Evolutionary conservation across 92 coral and sea anemone species (phyloP).

Genomic region (Parazoanthus darwini): DNA sequence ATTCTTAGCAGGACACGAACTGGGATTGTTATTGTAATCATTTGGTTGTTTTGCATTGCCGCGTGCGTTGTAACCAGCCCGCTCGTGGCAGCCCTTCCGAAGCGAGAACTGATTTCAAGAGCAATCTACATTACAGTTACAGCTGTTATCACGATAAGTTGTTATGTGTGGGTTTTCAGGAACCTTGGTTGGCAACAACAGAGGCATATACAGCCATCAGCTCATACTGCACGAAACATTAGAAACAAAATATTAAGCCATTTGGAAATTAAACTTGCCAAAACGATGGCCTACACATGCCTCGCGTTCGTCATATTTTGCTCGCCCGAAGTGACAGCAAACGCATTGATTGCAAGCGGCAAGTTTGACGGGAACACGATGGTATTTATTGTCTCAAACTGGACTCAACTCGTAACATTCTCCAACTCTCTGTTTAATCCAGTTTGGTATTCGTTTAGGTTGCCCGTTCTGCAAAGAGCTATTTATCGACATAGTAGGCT

Average conservation of each 20-base stretch:
- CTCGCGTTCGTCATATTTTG: neutral
- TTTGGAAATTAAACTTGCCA: neutral
- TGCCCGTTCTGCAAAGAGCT: too few relatives aligned
- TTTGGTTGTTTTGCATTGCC: slow-evolving; percentile 10
- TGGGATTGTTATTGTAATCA: neutral
- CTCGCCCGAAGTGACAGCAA: neutral
- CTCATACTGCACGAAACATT: neutral
- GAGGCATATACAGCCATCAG: neutral
- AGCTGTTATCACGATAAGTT: neutral
- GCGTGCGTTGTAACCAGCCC: neutral
- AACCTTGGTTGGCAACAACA: neutral
- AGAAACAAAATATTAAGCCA: neutral
- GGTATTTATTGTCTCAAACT: neutral
- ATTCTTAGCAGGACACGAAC: neutral
- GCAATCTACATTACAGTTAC: too few relatives aligned
- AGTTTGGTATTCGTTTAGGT: neutral
- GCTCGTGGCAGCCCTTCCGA: neutral
- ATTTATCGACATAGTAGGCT: too few relatives aligned
- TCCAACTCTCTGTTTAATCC: neutral
- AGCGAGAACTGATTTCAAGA: too few relatives aligned
- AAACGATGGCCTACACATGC: slow-evolving; percentile 9
- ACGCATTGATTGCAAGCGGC: neutral
- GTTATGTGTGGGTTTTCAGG: neutral
- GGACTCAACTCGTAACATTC: too few relatives aligned
- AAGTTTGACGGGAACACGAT: neutral